Conservation (phyloP, 2,797 vertebrate genomes). For the Typhlichthys eigenmanni region DNA sequence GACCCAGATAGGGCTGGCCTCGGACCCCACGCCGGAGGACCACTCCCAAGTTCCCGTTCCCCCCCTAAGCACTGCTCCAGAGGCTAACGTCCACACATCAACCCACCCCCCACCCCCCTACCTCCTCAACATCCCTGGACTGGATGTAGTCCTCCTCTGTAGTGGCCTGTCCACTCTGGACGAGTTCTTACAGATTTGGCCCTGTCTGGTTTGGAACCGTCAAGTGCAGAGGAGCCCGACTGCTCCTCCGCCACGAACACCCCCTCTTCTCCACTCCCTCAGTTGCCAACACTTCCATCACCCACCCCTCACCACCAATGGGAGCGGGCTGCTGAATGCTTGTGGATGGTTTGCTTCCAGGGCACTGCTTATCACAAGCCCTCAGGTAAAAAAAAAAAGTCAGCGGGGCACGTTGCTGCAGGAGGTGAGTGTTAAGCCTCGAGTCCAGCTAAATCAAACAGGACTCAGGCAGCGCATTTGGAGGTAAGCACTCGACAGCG, state of each 20-base stretch:
- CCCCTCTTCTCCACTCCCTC: constrained; percentile 64
- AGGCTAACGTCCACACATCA: neutral
- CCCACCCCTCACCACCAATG: constrained; percentile 72
- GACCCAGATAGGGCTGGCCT: constrained; percentile 89
- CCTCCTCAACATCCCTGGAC: constrained; percentile 30
- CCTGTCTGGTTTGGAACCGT: constrained; percentile 44
- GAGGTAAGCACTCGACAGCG: constrained; percentile 63
- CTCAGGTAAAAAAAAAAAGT: constrained; percentile 67
- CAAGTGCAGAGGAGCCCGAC: constrained; percentile 49
- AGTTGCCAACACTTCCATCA: constrained; percentile 69
- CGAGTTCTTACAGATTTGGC: constrained; percentile 61
- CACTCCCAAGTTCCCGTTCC: constrained; percentile 21
- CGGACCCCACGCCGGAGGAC: constrained; percentile 32
- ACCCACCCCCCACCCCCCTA: neutral
- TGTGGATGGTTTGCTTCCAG: constrained; percentile 70
- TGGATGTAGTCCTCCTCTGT: constrained; percentile 38
- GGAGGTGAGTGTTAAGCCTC: constrained; percentile 74
- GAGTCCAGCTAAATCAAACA: constrained; percentile 35
- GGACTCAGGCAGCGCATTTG: constrained; percentile 25
- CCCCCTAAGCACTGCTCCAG: constrained; percentile 60
- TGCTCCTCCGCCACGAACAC: constrained; percentile 16
- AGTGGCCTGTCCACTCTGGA: constrained; percentile 57
- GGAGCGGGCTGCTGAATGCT: constrained; percentile 65
- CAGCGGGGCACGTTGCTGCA: constrained; percentile 40
- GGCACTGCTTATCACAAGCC: constrained; percentile 74